These are phyloP conservation scores for Hydrozoanthus gracilis DNA, from an alignment of 92 coral and sea anemone species.

Conservation along the genomic window DNA sequence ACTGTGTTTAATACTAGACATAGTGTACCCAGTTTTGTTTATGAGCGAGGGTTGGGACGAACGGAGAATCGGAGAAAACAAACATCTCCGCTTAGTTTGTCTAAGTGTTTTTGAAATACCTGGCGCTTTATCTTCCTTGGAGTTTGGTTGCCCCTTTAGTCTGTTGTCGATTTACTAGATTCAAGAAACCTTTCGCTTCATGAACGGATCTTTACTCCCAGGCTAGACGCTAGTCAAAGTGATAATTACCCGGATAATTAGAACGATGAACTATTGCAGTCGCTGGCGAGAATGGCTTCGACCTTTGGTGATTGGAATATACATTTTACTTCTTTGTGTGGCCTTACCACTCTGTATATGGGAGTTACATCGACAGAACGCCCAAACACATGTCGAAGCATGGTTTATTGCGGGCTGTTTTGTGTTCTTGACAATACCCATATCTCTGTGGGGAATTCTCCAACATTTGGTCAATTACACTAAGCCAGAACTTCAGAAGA, in stretches of 20 bases:
- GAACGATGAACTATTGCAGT: conserved; percentile 55
- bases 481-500: conserved; percentile 88
- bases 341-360: conserved; percentile 86
- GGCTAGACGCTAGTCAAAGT: too few relatives aligned
- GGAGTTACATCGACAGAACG: conserved; percentile 87
- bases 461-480: conserved; percentile 92
- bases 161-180: neutral
- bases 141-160: neutral
- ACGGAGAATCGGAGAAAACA: neutral
- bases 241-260: neutral
- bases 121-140: neutral
- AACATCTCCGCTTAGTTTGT: too few relatives aligned
- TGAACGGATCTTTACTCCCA: neutral
- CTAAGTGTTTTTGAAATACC: too few relatives aligned
- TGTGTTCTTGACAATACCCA: conserved; percentile 87
- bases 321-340: conserved; percentile 79
- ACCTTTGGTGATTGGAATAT: conserved; percentile 75
- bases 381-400: conserved; percentile 86
- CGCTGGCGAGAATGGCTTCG: conserved; percentile 86
- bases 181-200: neutral
- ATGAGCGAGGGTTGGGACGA: conserved; percentile 17
- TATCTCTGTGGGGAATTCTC: conserved; percentile 89
- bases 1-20: neutral
- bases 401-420: conserved; percentile 94
- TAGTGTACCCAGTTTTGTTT: conserved; percentile 1